These are phyloP conservation scores for Ardeotis arabs DNA, from an alignment of 2,113 vertebrate species.

Conservation along the genomic window DNA sequence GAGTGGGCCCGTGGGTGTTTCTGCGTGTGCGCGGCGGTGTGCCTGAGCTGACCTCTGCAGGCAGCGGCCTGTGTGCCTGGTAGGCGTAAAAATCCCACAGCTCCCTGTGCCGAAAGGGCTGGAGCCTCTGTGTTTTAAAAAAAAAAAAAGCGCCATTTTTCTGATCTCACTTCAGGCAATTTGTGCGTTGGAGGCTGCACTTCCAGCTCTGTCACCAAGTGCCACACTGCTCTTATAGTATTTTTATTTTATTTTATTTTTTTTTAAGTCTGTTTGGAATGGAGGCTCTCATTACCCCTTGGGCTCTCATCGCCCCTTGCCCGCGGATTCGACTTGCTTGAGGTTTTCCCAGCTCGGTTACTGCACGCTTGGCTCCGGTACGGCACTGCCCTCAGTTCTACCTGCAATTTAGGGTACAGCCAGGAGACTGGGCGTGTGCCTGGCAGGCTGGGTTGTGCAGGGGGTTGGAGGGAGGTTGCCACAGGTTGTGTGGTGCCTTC, in stretches of 20 bases:
- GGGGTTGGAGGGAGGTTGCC: background rate
- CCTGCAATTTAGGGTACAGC: background rate
- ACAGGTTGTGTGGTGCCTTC: background rate
- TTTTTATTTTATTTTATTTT: background rate
- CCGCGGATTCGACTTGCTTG: background rate
- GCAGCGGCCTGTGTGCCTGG: background rate
- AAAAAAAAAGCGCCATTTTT: too few relatives aligned
- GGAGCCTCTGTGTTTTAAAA: fast-evolving
- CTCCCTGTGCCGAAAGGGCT: fast-evolving
- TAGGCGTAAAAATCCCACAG: fast-evolving
- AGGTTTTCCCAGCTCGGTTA: background rate
- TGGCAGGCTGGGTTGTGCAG: fast-evolving
- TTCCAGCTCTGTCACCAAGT: background rate
- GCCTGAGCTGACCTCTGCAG: background rate
- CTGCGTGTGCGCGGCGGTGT: background rate
- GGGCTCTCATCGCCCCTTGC: background rate
- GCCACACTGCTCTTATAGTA: background rate
- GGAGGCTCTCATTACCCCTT: background rate
- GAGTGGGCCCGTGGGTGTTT: background rate
- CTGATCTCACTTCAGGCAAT: background rate
- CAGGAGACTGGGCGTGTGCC: background rate
- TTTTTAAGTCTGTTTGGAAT: background rate
- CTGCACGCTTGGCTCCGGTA: too few relatives aligned
- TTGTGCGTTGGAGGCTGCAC: fast-evolving
- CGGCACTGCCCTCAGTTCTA: background rate